Percentiles rank a stretch among this genome's conserved stretches.
phyloP scores from a whole-genome alignment of 1,140 invertebrate species.

The Pogonognathellus flavescens region DNA sequence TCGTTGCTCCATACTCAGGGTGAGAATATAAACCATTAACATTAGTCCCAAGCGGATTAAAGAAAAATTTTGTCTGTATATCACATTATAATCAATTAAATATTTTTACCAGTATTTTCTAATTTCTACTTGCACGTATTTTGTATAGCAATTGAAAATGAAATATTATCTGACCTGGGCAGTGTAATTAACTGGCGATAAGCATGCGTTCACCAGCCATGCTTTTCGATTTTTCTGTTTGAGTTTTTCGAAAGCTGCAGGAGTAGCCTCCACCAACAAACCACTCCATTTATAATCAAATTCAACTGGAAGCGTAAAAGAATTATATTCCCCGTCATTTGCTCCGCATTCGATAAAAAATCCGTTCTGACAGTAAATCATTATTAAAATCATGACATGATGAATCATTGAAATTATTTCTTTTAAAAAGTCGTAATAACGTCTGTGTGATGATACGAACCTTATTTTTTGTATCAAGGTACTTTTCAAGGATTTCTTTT shows the following conservation, averaged over 20 bases:
- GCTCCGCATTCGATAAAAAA: conserved; percentile 70
- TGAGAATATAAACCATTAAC: conserved; percentile 68
- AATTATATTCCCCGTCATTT: conserved; percentile 68
- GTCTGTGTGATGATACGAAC: too few relatives aligned
- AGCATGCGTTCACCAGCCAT: conserved; percentile 70
- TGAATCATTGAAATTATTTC: too few relatives aligned
- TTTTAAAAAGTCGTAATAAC: too few relatives aligned
- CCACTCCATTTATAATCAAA: conserved; percentile 69
- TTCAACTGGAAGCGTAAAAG: conserved; percentile 70
- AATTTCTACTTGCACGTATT: too few relatives aligned
- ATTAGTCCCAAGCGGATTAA: conserved; percentile 22
- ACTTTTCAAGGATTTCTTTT: too few relatives aligned
- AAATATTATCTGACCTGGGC: conserved; percentile 68
- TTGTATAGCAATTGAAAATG: not conserved
- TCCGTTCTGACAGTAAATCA: too few relatives aligned
- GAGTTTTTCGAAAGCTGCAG: conserved; percentile 67
- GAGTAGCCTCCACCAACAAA: conserved; percentile 73
- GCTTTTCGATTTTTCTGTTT: conserved; percentile 67
- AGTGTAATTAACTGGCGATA: conserved; percentile 70
- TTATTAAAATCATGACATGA: too few relatives aligned
- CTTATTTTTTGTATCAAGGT: too few relatives aligned
- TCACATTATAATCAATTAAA: not conserved
- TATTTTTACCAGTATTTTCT: too few relatives aligned
- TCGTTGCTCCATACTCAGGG: conserved; percentile 65
- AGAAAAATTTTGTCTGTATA: too few relatives aligned